These are phyloP conservation scores for Syngnathus typhle DNA, from an alignment of 2,113 vertebrate species.

Conservation along the genomic window DNA sequence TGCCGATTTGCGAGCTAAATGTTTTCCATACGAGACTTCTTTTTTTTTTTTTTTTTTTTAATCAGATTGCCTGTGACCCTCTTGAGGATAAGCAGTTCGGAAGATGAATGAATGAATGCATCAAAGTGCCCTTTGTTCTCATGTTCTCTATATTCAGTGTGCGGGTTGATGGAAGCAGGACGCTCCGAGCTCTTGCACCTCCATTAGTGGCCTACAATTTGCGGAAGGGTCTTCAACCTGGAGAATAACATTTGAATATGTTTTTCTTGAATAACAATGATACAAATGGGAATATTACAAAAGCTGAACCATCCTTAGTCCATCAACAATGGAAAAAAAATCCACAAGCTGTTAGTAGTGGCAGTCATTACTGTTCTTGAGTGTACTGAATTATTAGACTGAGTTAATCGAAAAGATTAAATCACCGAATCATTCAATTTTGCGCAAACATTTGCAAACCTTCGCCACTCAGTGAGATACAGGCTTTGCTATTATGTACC, in stretches of 20 bases:
- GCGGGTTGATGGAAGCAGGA: constrained; percentile 29
- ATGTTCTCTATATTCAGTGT: constrained; percentile 12
- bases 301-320: neutral
- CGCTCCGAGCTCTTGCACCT: constrained; percentile 21
- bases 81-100: too few relatives aligned
- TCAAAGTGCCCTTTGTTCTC: constrained; percentile 9
- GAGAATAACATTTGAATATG: constrained; percentile 11
- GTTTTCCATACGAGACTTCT: too few relatives aligned
- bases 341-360: neutral
- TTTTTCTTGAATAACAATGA: neutral
- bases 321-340: neutral
- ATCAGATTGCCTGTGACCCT: too few relatives aligned
- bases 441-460: too few relatives aligned
- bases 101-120: constrained; percentile 3
- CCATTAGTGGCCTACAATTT: constrained; percentile 60
- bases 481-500: neutral
- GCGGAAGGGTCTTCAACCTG: constrained; percentile 44
- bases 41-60: too few relatives aligned
- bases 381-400: neutral
- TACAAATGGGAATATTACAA: neutral
- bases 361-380: neutral
- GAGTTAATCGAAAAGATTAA: too few relatives aligned
- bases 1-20: too few relatives aligned
- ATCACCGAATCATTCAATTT: too few relatives aligned
- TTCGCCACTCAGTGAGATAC: too few relatives aligned